Base-by-base conservation (phyloP, 2,113 vertebrate species). In the Eolophus roseicapilla region DNA sequence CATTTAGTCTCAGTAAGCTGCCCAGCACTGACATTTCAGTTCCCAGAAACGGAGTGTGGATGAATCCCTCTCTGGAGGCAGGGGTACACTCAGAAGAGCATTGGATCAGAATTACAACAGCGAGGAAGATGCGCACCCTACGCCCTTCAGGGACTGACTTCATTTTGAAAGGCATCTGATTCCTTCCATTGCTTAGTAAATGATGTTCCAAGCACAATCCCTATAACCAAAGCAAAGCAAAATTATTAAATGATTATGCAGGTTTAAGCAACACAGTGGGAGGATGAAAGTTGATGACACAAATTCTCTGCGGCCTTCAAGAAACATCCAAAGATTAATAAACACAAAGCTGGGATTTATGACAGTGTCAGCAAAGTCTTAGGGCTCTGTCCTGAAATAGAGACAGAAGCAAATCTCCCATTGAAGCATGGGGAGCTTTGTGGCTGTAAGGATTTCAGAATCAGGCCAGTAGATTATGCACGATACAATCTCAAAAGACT, bases 341-440 rank as follows among this genome's bases (percentile, higher is more conserved):
- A 68, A 60, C 83, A 91, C 85, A 96, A 95, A 97, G 94, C 89
- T 0, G 27, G 94, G 92, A 96, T 95, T 91, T 44, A 43, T 93
- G 77, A 65, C 82, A 52, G 65, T 86, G 90, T 70, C 63, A 76
- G 59, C 49, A 77, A 76, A 83, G 43, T 81, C 91, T 82, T 89
- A 92, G 92, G 92, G 92, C 95, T 95, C 83, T 76, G 95, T 79
- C 93, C 81, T 93, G 92, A 96, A 96, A 96, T 43, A 92, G 82
- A 90, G 96, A 78, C 76, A 84, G 90, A 81, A 88, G 80, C 86
- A 96, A 94, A 96, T 93, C 92, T 96, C 33, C 88, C 86, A 59
- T 6, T 86, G 93, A 84, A 49, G 63, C 73, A 55, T n/a, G 21
- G 31, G 71, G 50, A 95, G 90, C 82, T 96, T 92, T 95, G 27